Percentiles rank a stretch among this genome's conserved stretches.
Evolutionary conservation across 1,140 invertebrate genomes (phyloP).

Genomic region (Brachionus sp.): DNA sequence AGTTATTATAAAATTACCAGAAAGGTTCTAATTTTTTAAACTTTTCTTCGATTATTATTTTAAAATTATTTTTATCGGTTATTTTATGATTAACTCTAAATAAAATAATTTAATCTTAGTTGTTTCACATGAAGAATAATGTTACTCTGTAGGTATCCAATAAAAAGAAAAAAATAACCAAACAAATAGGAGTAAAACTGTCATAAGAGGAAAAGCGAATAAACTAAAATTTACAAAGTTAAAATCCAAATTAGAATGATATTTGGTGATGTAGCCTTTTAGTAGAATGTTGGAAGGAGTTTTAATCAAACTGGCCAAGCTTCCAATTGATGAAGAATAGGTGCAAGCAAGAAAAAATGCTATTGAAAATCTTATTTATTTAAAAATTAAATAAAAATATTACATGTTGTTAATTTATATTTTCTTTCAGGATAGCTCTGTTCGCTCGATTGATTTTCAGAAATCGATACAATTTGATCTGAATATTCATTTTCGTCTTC

Average conservation of each 20-base stretch:
- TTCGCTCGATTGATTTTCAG: neutral
- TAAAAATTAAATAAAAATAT: neutral
- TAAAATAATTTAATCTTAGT: neutral
- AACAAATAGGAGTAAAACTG: neutral
- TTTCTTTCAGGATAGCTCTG: neutral
- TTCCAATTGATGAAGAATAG: constrained; percentile 72
- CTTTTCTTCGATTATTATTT: neutral
- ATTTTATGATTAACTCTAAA: neutral
- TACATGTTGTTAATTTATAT: neutral
- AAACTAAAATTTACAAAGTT: constrained; percentile 38
- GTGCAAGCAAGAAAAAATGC: constrained; percentile 65
- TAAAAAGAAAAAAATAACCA: constrained; percentile 8
- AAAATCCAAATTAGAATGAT: neutral
- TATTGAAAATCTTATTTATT: neutral
- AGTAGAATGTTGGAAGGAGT: constrained; percentile 65
- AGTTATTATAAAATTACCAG: neutral
- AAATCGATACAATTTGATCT: neutral
- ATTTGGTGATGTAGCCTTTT: neutral
- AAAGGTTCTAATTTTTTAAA: constrained; percentile 8
- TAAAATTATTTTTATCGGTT: neutral
- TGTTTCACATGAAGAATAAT: neutral
- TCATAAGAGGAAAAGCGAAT: neutral
- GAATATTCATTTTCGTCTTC: neutral
- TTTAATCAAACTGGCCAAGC: constrained; percentile 75
- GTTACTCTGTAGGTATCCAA: constrained; percentile 22